Percentiles rank a stretch among this genome's conserved stretches.
phyloP scores from a whole-genome alignment of 2,797 vertebrate genomes.

The Pseudocheirus occidentalis region DNA sequence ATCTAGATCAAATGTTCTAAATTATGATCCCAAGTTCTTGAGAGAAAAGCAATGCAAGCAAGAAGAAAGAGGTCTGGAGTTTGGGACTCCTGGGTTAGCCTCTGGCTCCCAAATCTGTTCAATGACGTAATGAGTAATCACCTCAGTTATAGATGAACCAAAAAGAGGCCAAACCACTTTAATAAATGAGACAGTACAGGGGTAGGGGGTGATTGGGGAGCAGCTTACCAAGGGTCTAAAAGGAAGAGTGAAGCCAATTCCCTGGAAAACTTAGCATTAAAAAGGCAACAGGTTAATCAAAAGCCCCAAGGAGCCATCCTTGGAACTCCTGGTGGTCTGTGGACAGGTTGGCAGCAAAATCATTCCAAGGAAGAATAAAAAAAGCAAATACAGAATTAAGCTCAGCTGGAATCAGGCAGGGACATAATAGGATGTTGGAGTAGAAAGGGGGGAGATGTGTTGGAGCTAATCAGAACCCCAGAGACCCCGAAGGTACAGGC shows the following conservation, averaged over 20 bases:
- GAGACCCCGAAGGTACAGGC: neutral
- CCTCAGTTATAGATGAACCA: conserved; percentile 70
- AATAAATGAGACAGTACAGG: conserved; percentile 69
- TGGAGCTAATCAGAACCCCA: neutral
- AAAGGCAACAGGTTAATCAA: conserved; percentile 56
- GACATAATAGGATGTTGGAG: conserved; percentile 68
- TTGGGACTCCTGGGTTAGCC: conserved; percentile 41
- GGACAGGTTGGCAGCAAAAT: conserved; percentile 49
- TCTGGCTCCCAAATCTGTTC: conserved; percentile 48
- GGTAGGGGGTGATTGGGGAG: conserved; percentile 9
- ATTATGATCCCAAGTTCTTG: neutral
- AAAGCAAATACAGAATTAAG: conserved; percentile 30
- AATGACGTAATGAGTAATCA: conserved; percentile 72
- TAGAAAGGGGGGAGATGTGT: neutral
- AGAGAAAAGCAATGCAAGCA: neutral
- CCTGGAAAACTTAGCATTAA: conserved; percentile 61
- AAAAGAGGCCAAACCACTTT: conserved; percentile 69
- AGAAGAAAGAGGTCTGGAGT: neutral
- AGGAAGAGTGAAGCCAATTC: conserved; percentile 63
- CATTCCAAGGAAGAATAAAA: conserved; percentile 52
- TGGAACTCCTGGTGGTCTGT: conserved; percentile 51
- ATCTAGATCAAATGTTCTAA: neutral
- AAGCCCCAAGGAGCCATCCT: conserved; percentile 43
- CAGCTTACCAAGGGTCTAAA: conserved; percentile 60
- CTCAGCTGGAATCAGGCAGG: conserved; percentile 45